phyloP scores from a whole-genome alignment of 2,113 vertebrate genomes.

The Alethe castanea region DNA sequence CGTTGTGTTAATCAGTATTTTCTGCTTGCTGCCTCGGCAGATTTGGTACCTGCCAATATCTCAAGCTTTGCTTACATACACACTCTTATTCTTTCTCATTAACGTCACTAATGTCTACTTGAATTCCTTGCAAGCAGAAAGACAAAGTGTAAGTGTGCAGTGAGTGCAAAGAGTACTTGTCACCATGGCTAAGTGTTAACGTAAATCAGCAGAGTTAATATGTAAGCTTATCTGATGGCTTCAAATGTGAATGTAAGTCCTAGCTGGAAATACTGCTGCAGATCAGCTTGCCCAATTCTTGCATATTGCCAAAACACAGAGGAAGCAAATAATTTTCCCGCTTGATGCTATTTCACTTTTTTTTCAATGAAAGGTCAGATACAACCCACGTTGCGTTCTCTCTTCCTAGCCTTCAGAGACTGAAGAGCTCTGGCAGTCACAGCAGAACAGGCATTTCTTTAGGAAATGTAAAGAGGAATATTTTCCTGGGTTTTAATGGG shows the following conservation, averaged over 20 bases:
- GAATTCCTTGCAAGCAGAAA: conserved; percentile 39
- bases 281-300: not conserved
- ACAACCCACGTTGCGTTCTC: not conserved
- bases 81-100: conserved; percentile 27
- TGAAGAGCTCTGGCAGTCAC: not conserved
- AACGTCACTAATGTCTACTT: conserved; percentile 39
- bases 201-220: conserved; percentile 49
- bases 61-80: not conserved
- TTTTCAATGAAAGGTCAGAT: not conserved
- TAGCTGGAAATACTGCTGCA: not conserved
- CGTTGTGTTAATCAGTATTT: not conserved
- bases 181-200: conserved; percentile 28
- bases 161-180: conserved; percentile 33
- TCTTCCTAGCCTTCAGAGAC: not conserved
- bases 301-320: not conserved
- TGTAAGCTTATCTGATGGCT: conserved; percentile 21
- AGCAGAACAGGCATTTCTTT: not conserved
- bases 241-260: not conserved
- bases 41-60: not conserved
- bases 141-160: conserved; percentile 36
- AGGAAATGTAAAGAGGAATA: not conserved
- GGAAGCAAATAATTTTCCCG: not conserved
- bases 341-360: not conserved
- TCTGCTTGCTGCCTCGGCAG: not conserved
- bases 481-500: not conserved